phyloP scores from a whole-genome alignment of 2,797 vertebrate species.

The Atherinosoma microstoma region DNA sequence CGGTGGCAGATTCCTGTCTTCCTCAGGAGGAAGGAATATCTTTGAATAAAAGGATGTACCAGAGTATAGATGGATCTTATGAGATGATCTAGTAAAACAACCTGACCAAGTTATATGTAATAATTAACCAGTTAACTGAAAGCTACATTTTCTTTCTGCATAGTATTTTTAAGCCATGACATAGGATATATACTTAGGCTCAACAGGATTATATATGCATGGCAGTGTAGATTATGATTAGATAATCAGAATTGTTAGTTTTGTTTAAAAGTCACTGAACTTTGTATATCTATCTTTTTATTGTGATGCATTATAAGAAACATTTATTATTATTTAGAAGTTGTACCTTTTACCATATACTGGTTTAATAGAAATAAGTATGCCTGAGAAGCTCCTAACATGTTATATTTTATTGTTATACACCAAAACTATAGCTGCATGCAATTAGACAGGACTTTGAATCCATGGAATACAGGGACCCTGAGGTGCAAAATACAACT shows the following conservation, averaged over 20 bases:
- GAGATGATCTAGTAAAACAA: constrained; percentile 15
- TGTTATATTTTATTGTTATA: background rate
- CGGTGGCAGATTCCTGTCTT: constrained; percentile 85
- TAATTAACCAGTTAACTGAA: background rate
- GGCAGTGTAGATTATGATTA: constrained; percentile 2
- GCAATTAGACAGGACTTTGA: background rate
- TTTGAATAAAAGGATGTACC: constrained; percentile 81
- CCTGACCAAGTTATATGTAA: background rate
- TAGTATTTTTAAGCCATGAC: background rate
- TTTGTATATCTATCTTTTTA: background rate
- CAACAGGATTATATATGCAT: constrained; percentile 17
- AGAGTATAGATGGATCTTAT: constrained; percentile 34
- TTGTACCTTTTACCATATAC: constrained; percentile 1
- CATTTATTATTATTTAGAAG: constrained; percentile 17
- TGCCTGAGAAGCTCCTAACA: background rate
- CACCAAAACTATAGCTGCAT: background rate
- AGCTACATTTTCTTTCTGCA: background rate
- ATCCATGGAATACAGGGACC: background rate
- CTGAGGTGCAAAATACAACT: background rate
- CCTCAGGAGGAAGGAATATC: constrained; percentile 82
- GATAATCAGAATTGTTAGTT: background rate
- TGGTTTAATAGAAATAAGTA: background rate
- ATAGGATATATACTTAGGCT: constrained; percentile 1
- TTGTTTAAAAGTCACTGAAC: background rate
- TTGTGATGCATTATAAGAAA: constrained; percentile 5